phyloP scores from a whole-genome alignment of 1,140 invertebrate species.

The Calosoma granatense region DNA sequence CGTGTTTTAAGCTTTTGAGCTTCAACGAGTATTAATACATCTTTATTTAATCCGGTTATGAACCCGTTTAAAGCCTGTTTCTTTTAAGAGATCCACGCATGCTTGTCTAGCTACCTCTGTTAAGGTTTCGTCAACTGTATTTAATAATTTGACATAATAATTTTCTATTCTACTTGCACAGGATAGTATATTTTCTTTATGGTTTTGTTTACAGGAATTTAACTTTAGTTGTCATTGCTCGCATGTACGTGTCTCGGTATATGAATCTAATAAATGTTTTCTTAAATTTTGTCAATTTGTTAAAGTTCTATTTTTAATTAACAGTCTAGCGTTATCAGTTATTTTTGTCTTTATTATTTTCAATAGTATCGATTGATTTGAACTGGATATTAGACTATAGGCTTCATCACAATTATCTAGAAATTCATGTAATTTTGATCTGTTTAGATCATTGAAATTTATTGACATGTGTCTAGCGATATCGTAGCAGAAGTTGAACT shows the following conservation, averaged over 20 bases:
- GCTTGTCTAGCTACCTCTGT: conserved; percentile 17
- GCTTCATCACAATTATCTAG: conserved; percentile 16
- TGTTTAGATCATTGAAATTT: conserved; percentile 12
- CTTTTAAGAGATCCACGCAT: conserved; percentile 20
- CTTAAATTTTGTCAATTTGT: conserved; percentile 18
- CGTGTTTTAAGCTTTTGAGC: conserved; percentile 18
- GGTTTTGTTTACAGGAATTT: conserved; percentile 22
- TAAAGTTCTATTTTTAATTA: conserved; percentile 21
- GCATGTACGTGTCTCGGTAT: conserved; percentile 22
- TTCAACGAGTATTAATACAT: conserved; percentile 15
- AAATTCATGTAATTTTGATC: conserved; percentile 15
- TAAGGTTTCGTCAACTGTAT: conserved; percentile 19
- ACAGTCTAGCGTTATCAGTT: conserved; percentile 20
- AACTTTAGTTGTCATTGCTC: conserved; percentile 24
- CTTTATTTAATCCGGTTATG: conserved; percentile 20
- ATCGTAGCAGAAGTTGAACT: too few relatives aligned
- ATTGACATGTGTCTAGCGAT: conserved; percentile 10
- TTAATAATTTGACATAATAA: conserved; percentile 22
- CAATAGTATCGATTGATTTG: conserved; percentile 12
- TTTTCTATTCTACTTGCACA: conserved; percentile 23
- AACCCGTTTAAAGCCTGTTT: conserved; percentile 22
- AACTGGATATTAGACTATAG: neutral
- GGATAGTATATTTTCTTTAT: conserved; percentile 19
- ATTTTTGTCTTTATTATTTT: conserved; percentile 18
- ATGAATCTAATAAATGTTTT: conserved; percentile 19